A percentile compares a stretch with the other conserved stretches of the same genome.
These are phyloP conservation scores for Drosophila mimetica DNA, from an alignment of 2,888 invertebrate genomes.

Conservation along the genomic window DNA sequence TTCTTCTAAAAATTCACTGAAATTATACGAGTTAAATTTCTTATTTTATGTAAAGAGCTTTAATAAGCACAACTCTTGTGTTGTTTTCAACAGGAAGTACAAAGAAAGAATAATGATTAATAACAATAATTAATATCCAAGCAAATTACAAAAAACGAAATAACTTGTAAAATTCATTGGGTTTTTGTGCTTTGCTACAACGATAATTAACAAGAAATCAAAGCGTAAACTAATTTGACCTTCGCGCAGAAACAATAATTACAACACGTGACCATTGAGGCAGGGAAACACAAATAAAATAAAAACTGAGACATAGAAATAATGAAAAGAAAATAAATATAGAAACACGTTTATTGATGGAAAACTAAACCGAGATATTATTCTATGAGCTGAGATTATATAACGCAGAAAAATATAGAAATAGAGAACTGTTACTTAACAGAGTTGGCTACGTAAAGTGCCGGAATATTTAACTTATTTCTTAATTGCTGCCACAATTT, in stretches of 20 bases:
- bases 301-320: constrained; percentile 20
- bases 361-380: neutral
- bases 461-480: constrained; percentile 30
- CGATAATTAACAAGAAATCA: constrained; percentile 70
- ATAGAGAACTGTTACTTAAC: neutral
- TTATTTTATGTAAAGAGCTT: no score
- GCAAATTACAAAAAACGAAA: constrained; percentile 9
- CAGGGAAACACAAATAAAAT: constrained; percentile 8
- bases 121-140: neutral
- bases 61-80: no score
- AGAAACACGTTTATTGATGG: neutral
- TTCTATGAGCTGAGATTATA: neutral
- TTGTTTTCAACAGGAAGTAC: no score
- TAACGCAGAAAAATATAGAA: neutral
- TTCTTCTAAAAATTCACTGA: no score
- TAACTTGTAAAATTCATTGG: constrained; percentile 18
- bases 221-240: constrained; percentile 72
- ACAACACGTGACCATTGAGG: constrained; percentile 62
- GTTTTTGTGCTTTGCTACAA: constrained; percentile 9
- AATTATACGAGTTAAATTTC: no score
- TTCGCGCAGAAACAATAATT: constrained; percentile 56
- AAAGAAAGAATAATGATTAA: neutral
- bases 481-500: constrained; percentile 30
- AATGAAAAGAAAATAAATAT: constrained; percentile 12
- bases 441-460: neutral